Conservation (phyloP, 2,797 vertebrate species). For the Silurus aristotelis region DNA sequence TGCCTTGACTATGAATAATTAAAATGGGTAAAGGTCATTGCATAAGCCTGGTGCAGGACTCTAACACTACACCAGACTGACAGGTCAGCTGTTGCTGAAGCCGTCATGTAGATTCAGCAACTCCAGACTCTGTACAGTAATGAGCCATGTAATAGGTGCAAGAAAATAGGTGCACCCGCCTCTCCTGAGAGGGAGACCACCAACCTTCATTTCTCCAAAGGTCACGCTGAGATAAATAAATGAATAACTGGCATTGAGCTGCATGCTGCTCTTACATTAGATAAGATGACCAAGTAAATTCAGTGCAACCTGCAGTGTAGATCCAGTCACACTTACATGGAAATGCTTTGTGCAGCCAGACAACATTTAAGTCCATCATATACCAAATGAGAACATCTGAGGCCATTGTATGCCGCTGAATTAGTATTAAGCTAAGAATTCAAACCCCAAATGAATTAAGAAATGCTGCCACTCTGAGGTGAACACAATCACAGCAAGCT, state of each 20-base stretch:
- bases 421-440: background rate
- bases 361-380: background rate
- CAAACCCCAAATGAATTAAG: background rate
- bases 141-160: conserved; percentile 18
- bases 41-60: background rate
- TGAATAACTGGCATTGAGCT: background rate
- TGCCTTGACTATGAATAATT: background rate
- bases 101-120: background rate
- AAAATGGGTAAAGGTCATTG: background rate
- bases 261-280: background rate
- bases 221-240: conserved; percentile 11
- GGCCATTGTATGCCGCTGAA: background rate
- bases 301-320: no score
- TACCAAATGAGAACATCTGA: background rate
- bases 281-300: background rate
- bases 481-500: background rate
- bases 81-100: background rate
- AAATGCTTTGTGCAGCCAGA: background rate
- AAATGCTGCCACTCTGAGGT: background rate
- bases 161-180: background rate
- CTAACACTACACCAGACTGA: background rate
- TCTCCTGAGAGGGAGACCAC: conserved; percentile 11
- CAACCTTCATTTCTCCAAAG: conserved; percentile 20
- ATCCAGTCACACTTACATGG: background rate
- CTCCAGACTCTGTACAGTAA: conserved; percentile 15